A percentile compares a stretch with the other conserved stretches of the same genome.
These are phyloP conservation scores for Bradysia coprophila DNA, from an alignment of 1,140 invertebrate genomes.

Conservation along the genomic window DNA sequence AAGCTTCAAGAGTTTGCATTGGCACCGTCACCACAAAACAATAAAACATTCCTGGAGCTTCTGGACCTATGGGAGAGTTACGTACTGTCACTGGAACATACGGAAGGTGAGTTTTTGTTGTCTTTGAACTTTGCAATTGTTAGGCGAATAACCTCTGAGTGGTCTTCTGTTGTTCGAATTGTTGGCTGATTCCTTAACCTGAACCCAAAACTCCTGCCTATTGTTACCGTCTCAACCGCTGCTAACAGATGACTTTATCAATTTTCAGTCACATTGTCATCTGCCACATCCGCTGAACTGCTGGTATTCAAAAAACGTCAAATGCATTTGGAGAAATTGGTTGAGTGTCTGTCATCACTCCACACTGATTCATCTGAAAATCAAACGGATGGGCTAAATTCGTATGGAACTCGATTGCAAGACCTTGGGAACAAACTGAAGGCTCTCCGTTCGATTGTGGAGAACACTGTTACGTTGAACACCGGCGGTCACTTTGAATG, in stretches of 20 bases:
- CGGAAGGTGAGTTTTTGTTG: neutral
- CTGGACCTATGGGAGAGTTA: neutral
- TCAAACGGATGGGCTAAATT: too few species aligned
- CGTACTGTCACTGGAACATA: neutral
- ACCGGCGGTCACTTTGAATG: conserved; percentile 89
- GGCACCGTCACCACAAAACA: neutral
- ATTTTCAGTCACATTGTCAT: too few species aligned
- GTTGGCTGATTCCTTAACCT: too few species aligned
- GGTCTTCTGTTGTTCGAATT: too few species aligned
- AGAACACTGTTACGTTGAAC: conserved; percentile 38
- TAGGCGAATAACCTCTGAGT: too few species aligned
- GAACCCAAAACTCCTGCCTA: too few species aligned
- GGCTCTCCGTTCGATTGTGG: conserved; percentile 23
- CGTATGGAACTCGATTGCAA: too few species aligned
- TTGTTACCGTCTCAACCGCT: too few species aligned
- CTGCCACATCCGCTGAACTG: conserved; percentile 12
- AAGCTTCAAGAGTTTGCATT: conserved; percentile 14
- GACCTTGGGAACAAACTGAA: too few species aligned
- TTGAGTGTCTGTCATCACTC: neutral
- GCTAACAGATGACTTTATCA: too few species aligned
- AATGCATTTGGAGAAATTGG: neutral
- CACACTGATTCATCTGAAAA: neutral
- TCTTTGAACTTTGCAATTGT: too few species aligned
- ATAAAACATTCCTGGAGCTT: neutral
- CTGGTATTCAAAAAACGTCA: neutral